A percentile compares a stretch with the other conserved stretches of the same genome.
These are phyloP conservation scores for Acleris literana DNA, from an alignment of 2,888 invertebrate genomes.

Conservation along the genomic window DNA sequence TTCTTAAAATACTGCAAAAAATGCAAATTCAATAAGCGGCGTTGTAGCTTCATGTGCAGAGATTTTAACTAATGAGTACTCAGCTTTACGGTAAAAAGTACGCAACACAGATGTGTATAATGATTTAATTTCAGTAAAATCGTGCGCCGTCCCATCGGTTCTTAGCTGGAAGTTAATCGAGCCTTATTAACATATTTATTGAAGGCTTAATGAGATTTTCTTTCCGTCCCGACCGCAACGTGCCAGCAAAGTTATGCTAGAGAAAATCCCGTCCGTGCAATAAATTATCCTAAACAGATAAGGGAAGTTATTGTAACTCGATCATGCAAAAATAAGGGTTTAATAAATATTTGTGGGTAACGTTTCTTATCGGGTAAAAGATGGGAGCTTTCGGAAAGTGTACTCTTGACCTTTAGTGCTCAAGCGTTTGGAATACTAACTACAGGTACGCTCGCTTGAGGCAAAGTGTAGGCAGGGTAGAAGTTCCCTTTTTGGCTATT, in stretches of 20 bases:
- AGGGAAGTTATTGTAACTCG: slow-evolving; percentile 8
- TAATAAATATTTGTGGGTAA: slow-evolving; percentile 21
- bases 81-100: slow-evolving; percentile 36
- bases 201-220: slow-evolving; percentile 37
- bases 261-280: slow-evolving; percentile 12
- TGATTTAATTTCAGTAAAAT: slow-evolving; percentile 72
- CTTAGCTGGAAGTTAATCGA: slow-evolving; percentile 57
- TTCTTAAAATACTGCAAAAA: not conserved
- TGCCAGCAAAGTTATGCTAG: slow-evolving; percentile 14
- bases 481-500: no score
- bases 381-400: slow-evolving; percentile 18
- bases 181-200: slow-evolving; percentile 48
- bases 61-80: slow-evolving; percentile 22
- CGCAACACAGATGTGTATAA: slow-evolving; percentile 68
- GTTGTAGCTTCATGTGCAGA: not conserved
- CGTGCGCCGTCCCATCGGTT: slow-evolving; percentile 53
- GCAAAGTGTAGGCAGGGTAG: slow-evolving; percentile 3
- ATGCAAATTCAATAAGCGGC: not conserved
- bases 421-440: slow-evolving; percentile 19
- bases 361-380: slow-evolving; percentile 12
- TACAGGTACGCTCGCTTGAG: not conserved
- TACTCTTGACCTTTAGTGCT: slow-evolving; percentile 6
- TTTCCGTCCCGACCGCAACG: slow-evolving; percentile 11
- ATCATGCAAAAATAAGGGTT: slow-evolving; percentile 21
- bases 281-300: slow-evolving; percentile 21